Evolutionary conservation across 2,797 vertebrate genomes (phyloP).

Genomic region (Gypaetus barbatus): DNA sequence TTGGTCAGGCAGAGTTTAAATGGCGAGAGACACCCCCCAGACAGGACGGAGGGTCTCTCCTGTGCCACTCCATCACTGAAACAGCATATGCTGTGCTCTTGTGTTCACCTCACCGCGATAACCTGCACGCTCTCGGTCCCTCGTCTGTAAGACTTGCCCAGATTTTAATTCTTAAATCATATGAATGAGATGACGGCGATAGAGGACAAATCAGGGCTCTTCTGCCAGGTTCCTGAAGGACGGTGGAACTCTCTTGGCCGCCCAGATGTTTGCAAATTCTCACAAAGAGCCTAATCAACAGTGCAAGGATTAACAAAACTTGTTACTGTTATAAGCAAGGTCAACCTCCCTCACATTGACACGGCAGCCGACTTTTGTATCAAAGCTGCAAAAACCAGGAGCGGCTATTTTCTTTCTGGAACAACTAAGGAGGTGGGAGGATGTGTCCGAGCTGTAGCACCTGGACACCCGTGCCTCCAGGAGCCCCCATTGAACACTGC

Average conservation of each 20-base stretch:
- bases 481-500: neutral
- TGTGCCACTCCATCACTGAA: neutral
- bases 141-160: fast-evolving
- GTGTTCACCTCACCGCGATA: fast-evolving
- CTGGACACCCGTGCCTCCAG: neutral
- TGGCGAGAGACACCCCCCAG: neutral
- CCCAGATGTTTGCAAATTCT: neutral
- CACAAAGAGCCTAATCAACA: neutral
- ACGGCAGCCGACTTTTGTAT: neutral
- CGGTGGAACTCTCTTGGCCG: neutral
- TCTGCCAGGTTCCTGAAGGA: neutral
- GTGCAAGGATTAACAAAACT: neutral
- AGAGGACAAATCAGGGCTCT: neutral
- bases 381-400: neutral
- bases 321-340: neutral
- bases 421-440: neutral
- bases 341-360: neutral
- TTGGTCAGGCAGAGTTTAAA: neutral
- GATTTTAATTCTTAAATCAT: neutral
- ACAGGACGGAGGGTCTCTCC: neutral
- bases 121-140: fast-evolving
- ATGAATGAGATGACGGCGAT: fast-evolving
- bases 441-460: neutral
- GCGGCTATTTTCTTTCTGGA: neutral
- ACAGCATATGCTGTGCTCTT: fast-evolving